Conservation (phyloP, 2,888 invertebrate species). For the Meghimatium bilineatum region DNA sequence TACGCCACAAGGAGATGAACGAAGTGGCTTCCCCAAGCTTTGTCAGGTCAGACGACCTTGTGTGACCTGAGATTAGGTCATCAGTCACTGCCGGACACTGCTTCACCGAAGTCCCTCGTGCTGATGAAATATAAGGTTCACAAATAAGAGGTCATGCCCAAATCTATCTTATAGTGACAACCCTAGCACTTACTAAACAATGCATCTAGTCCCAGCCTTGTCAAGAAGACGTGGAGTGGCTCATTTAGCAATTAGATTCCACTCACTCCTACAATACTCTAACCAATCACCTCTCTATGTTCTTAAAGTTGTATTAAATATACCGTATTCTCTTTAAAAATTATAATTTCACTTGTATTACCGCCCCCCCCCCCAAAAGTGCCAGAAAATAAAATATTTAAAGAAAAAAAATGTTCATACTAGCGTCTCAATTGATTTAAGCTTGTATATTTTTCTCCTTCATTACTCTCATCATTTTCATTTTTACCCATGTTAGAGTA, state of each 20-base stretch:
- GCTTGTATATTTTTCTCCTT: too few relatives aligned
- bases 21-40: not conserved
- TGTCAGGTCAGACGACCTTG: not conserved
- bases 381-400: too few relatives aligned
- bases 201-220: slow-evolving; percentile 2
- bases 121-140: not conserved
- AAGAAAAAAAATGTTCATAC: too few relatives aligned
- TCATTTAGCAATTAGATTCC: not conserved
- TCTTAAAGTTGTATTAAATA: too few relatives aligned
- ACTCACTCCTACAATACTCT: not conserved
- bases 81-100: slow-evolving; percentile 18
- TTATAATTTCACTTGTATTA: too few relatives aligned
- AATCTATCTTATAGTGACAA: slow-evolving; percentile 9
- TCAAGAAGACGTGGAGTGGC: not conserved
- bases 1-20: too few relatives aligned
- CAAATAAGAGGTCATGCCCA: not conserved
- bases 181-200: not conserved
- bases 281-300: not conserved
- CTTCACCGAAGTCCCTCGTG: not conserved
- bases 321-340: too few relatives aligned
- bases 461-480: too few relatives aligned
- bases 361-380: too few relatives aligned
- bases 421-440: too few relatives aligned
- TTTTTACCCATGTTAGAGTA: too few relatives aligned
- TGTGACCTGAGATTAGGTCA: slow-evolving; percentile 1